Base-by-base conservation (phyloP, 2,797 vertebrate genomes). In the Synanceia verrucosa region DNA sequence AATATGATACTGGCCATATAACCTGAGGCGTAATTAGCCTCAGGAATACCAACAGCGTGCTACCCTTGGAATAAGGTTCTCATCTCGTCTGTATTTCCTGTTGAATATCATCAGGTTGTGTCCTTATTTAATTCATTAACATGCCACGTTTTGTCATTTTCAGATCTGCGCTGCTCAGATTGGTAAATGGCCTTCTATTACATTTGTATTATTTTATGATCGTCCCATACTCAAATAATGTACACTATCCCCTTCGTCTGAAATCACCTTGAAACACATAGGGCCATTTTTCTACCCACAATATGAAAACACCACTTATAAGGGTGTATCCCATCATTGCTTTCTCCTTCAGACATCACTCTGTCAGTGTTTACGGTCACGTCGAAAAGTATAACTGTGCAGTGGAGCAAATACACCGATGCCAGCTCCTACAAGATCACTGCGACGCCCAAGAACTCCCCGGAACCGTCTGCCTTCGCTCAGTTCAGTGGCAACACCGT, bases 371-470 rank as follows among this genome's bases (percentile, higher is more conserved):
- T 89, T 4, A 88, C 94, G 3, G 95, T 95, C 72, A 94, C 95
- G 14, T 96, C 95, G 9, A 91, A 87, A 89, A 95, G 89, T 59
- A 85, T 95, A 85, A 94, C 88, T 12, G 85, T 95, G 76, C 86
- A 76, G 50, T 95, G 94, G 95, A 89, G 78, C n/a, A 70, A 83
- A 47, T 76, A 78, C 31, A 44, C 80, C 0, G 93, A 88, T 37
- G 92, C 93, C 57, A 87, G 88, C 77, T 96, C 93, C 68, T 95
- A 94, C 86, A 95, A 90, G 87, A 81, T 95, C 76, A 94, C 87
- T 28, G 94, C 94, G 2, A 94, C 85, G 8, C 90, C 94, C 41
- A 88, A 88, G 52, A 94, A 92, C 76, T 89, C 82, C 2, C 68
- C 86, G 0, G 88, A 68, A 13, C 63, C 37, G 10, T 81, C 91